These are phyloP conservation scores for Sinonovacula constricta DNA, from an alignment of 1,140 invertebrate species.

Conservation along the genomic window DNA sequence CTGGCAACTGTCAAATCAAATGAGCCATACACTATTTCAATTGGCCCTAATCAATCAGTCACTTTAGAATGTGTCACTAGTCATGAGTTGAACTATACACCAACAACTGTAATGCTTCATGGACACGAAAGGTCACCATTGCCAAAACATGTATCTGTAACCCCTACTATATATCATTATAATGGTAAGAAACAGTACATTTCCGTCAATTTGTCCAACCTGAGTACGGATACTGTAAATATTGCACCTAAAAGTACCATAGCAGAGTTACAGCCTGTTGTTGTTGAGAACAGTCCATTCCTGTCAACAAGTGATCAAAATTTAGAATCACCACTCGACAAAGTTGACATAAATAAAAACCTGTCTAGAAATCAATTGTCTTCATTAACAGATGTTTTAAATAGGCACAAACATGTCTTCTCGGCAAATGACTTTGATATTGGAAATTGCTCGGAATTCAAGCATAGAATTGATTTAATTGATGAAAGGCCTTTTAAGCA, in stretches of 20 bases:
- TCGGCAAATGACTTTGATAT: slow-evolving; percentile 5
- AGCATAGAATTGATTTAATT: too few species aligned
- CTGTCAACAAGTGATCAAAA: too few species aligned
- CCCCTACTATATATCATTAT: background rate
- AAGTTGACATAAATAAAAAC: too few species aligned
- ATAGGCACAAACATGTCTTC: background rate
- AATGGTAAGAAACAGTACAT: background rate
- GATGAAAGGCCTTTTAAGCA: too few species aligned
- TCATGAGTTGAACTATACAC: too few species aligned
- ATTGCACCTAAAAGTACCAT: slow-evolving; percentile 16
- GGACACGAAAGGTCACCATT: too few species aligned
- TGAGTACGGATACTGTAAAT: background rate
- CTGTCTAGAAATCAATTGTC: background rate
- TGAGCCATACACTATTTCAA: background rate
- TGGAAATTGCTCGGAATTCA: background rate
- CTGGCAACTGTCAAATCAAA: background rate
- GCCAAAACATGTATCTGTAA: too few species aligned
- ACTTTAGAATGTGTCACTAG: background rate
- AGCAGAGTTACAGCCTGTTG: slow-evolving; percentile 25
- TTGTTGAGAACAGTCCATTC: background rate
- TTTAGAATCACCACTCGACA: too few species aligned
- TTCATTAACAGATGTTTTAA: background rate
- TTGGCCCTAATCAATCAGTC: background rate
- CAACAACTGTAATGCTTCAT: too few species aligned
- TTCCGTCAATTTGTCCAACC: background rate